A percentile compares a stretch with the other conserved stretches of the same genome.
These are phyloP conservation scores for Oceanites oceanicus DNA, from an alignment of 2,113 vertebrate genomes.

Conservation along the genomic window DNA sequence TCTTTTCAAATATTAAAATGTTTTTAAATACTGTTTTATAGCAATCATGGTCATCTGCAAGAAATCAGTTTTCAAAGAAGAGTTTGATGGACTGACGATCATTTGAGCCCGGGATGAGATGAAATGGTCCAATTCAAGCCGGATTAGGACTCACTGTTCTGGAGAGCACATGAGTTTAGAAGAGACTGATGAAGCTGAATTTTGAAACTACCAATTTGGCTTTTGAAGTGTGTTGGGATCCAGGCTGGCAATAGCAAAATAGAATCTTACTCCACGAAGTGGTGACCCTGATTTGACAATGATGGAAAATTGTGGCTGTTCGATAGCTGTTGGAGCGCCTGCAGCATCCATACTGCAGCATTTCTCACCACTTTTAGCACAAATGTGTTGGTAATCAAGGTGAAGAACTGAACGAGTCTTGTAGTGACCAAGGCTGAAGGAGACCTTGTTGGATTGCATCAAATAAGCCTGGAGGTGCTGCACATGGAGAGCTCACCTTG, in stretches of 20 bases:
- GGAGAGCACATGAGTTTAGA: constrained; percentile 26
- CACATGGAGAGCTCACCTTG: background rate
- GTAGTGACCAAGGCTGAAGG: background rate
- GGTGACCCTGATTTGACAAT: background rate
- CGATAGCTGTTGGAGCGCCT: background rate
- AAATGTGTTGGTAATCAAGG: background rate
- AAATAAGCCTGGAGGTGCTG: background rate
- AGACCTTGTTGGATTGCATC: background rate
- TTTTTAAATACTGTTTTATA: constrained; percentile 45
- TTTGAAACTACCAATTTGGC: background rate
- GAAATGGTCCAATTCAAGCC: background rate
- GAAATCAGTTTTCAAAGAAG: constrained; percentile 58
- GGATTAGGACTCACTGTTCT: background rate
- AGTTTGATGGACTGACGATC: constrained; percentile 47
- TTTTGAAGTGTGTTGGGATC: background rate
- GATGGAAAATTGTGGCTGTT: background rate
- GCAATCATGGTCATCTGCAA: constrained; percentile 48
- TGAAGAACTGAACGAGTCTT: background rate
- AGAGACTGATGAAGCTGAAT: background rate
- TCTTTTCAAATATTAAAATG: constrained; percentile 33
- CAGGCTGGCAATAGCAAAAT: background rate
- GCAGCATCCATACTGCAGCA: background rate
- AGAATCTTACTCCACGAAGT: background rate
- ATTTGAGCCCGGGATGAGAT: background rate
- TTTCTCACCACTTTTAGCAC: background rate